Conservation (phyloP, 2,113 vertebrate species). For the Megaptera novaeangliae region DNA sequence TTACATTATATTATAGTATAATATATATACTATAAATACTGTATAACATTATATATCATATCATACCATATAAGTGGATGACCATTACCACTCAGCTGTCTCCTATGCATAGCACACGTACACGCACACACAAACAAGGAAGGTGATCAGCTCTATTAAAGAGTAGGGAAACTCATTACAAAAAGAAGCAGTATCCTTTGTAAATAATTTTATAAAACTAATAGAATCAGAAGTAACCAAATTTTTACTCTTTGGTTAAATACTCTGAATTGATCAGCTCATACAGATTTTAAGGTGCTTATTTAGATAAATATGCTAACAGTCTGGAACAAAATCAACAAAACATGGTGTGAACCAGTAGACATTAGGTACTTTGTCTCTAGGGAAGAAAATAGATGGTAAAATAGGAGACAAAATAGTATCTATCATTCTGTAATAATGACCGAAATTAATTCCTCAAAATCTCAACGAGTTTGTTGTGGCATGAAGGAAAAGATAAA, state of each 20-base stretch:
- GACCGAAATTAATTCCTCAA: constrained; percentile 25
- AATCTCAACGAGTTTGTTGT: background rate
- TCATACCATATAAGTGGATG: background rate
- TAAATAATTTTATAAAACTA: background rate
- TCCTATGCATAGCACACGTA: background rate
- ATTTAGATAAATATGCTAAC: background rate
- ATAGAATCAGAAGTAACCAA: background rate
- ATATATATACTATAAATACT: background rate
- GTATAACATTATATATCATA: background rate
- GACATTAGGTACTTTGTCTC: background rate
- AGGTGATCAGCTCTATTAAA: background rate
- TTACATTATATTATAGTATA: background rate
- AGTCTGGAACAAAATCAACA: background rate
- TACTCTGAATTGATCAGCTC: background rate
- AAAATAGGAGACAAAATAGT: background rate
- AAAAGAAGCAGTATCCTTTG: background rate
- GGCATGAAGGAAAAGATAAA: background rate
- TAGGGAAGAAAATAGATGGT: background rate
- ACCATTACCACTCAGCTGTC: background rate
- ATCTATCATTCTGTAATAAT: background rate
- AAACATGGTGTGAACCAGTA: background rate
- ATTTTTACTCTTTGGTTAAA: background rate
- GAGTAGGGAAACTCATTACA: background rate
- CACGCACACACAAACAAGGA: background rate
- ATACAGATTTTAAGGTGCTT: background rate